phyloP scores from a whole-genome alignment of 2,797 vertebrate genomes.

The Orestias chungarensis region DNA sequence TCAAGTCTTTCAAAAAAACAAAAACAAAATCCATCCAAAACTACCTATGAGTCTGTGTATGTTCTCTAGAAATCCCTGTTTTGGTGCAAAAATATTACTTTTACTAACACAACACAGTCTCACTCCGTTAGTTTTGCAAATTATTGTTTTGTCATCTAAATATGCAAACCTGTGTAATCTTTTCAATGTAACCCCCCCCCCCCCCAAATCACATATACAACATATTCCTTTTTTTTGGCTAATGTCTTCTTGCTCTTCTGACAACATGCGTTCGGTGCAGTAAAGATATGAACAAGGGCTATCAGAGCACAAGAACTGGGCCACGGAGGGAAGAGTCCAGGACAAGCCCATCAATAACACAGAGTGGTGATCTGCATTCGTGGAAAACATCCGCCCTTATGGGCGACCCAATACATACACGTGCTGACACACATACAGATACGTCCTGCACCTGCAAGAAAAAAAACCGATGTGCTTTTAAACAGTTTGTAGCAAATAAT shows the following conservation, averaged over 20 bases:
- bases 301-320: conserved; percentile 72
- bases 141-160: conserved; percentile 12
- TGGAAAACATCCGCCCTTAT: conserved; percentile 21
- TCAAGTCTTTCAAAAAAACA: background rate
- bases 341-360: conserved; percentile 69
- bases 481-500: conserved; percentile 33
- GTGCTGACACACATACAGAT: conserved; percentile 6
- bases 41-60: background rate
- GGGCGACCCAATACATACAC: conserved; percentile 9
- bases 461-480: conserved; percentile 24
- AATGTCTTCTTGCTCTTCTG: conserved; percentile 40
- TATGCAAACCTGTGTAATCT: conserved; percentile 1
- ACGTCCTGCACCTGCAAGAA: conserved; percentile 45
- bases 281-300: conserved; percentile 58
- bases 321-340: conserved; percentile 60
- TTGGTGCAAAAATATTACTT: background rate
- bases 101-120: background rate
- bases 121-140: background rate
- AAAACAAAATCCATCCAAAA: background rate
- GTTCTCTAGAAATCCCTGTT: background rate
- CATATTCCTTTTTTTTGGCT: conserved; percentile 24
- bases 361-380: conserved; percentile 57
- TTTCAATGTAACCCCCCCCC: no score
- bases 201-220: no score
- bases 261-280: conserved; percentile 60